Base-by-base conservation (phyloP, 1,140 invertebrate genomes). In the Brachionus asplanchnoidis region DNA sequence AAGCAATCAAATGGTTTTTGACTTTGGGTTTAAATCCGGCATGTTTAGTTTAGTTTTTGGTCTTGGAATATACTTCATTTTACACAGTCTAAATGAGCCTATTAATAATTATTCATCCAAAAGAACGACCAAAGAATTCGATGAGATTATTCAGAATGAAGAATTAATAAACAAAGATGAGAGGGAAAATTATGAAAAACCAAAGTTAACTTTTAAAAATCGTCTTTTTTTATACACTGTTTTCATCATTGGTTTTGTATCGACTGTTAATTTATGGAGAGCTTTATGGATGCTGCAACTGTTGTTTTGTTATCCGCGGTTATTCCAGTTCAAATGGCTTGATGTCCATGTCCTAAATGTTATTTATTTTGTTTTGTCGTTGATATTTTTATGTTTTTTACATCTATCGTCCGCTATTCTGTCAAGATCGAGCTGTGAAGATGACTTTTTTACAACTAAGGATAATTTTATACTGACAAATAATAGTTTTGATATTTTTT, bases 261-360 rank as follows among this genome's bases (percentile, higher is more conserved):
- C 53, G 26, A 68, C 79, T n/a, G 79, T 82, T 28, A 65, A 68
- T 46, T 28, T 40, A 40, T 82, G 79, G 79, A 42, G 79, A 46
- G 79, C 79, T 26, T 42, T 82, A n/a, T 82, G 79, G 79, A 82
- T 82, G 79, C 26, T 65, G 32, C 79, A 82, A 36, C 20, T 42
- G n/a, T 53, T 17, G 8, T 82, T 42, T 65, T 82, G 23, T 53
- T 80, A 80, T 80, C 78, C 78, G 14, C 26, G 9, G 26, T 8
- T 80, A 8, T 40, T 42, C 44, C 42, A 56, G 8, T 65, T n/a
- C 50, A 20, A 65, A 42, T 20, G 14, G 8, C 5, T 68, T 2
- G 40, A 65, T 40, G 9, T 65, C n/a, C n/a, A 28, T 42, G 17
- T 60, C 40, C 79, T 82, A 14, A 82, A 68, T 82, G 2, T 82